A percentile compares a stretch with the other conserved stretches of the same genome.
These are phyloP conservation scores for Oncopeltus fasciatus DNA, from an alignment of 1,140 invertebrate genomes.

Conservation along the genomic window DNA sequence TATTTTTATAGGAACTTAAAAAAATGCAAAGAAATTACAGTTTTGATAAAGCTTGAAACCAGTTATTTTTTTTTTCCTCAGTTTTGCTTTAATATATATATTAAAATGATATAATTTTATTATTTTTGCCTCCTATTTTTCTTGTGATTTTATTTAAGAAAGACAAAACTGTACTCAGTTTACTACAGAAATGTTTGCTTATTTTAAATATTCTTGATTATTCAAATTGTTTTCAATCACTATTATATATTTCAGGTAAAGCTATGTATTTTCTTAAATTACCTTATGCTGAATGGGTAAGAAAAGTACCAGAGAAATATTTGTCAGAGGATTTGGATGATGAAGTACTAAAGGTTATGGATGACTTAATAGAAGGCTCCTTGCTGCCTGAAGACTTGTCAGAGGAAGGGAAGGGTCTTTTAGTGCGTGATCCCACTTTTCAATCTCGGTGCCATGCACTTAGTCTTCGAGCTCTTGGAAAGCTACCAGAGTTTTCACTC, in stretches of 20 bases:
- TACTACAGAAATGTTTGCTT: too few species aligned
- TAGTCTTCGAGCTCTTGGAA: not conserved
- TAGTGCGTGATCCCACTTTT: slow-evolving; percentile 2
- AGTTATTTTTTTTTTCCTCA: too few species aligned
- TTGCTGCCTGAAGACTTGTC: slow-evolving; percentile 3
- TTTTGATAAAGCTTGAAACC: too few species aligned
- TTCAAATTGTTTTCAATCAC: too few species aligned
- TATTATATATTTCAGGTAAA: slow-evolving; percentile 2
- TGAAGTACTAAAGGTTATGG: not conserved
- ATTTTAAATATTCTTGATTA: too few species aligned
- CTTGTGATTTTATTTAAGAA: too few species aligned
- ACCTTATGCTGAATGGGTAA: slow-evolving; percentile 12
- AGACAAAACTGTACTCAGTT: too few species aligned
- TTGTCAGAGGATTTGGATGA: not conserved
- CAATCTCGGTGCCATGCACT: slow-evolving; percentile 6
- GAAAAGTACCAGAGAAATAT: not conserved
- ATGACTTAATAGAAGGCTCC: not conserved
- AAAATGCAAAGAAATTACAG: too few species aligned
- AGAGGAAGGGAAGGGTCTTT: slow-evolving; percentile 1
- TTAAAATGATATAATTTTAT: too few species aligned
- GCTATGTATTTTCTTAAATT: slow-evolving; percentile 16
- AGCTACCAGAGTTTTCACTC: not conserved
- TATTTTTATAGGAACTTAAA: too few species aligned
- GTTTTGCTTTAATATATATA: too few species aligned
- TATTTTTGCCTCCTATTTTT: too few species aligned